Evolutionary conservation across 2,888 invertebrate species (phyloP).

Genomic region (Pammene aurita): DNA sequence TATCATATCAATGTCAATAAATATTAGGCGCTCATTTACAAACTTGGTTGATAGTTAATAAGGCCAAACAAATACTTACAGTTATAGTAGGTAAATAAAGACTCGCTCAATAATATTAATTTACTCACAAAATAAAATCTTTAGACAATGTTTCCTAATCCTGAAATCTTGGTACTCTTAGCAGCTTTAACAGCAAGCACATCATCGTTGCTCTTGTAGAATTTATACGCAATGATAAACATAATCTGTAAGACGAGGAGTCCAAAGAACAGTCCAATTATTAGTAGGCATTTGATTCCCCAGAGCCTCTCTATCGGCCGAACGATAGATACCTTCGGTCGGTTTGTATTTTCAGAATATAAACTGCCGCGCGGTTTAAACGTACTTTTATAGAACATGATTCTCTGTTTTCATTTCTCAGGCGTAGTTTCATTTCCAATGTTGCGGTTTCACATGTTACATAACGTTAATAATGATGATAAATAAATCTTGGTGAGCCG

Average conservation of each 20-base stretch:
- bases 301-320: constrained; percentile 19
- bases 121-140: constrained; percentile 10
- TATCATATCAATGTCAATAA: too few relatives aligned
- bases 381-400: constrained; percentile 25
- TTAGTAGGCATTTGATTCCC: constrained; percentile 18
- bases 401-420: background rate
- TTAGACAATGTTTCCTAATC: background rate
- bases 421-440: constrained; percentile 12
- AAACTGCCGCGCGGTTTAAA: constrained; percentile 6
- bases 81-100: background rate
- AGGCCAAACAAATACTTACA: background rate
- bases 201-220: background rate
- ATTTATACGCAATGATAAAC: constrained; percentile 3
- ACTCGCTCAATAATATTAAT: background rate
- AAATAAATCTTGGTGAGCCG: background rate
- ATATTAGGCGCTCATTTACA: too few relatives aligned
- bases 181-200: background rate
- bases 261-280: constrained; percentile 16
- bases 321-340: constrained; percentile 14
- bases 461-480: background rate
- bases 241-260: constrained; percentile 1
- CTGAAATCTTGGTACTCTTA: background rate
- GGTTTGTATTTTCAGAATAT: constrained; percentile 1
- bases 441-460: background rate
- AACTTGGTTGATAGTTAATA: too few relatives aligned